Evolutionary conservation across 2,113 vertebrate genomes (phyloP), one percentile per base, ranked within the genome.

Genomic region (Oenanthe oenanthe): DNA sequence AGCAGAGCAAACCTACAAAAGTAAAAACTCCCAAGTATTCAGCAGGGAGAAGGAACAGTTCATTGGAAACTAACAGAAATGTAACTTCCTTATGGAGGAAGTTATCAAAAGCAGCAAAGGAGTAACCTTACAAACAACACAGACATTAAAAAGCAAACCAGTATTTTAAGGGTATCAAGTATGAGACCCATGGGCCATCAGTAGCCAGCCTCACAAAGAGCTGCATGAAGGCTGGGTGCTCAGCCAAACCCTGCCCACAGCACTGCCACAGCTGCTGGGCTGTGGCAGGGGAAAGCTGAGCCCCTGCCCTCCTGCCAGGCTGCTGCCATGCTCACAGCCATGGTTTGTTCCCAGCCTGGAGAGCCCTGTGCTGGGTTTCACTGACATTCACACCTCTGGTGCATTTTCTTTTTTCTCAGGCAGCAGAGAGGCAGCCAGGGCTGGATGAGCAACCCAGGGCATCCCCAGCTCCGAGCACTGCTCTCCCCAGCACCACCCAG

Each of bases 301-400:
- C 45, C 7, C 45, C 12, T 9, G 43, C 18, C 32, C 7, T 45
- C 29, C 62, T 29, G 43, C 25, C 65, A 28, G 62, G 75, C 74
- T 90, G 67, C 45, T 4, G 3, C 14, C 31, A 26, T 7, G 31
- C 31, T 17, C 20, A 3, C 0, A 0, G 63, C 26, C 74, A 2
- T 0, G 1, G 32, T 4, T 22, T 57, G 21, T 12, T 7, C 54
- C 34, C 47, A 24, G 6, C 36, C 57, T 16, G 10, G 19, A 4
- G 16, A 32, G 29, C 19, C n/a, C 31, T 11, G 45, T 3, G 9
- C 5, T 40, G 66, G 17, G 13, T 57, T 56, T 47, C 32, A 18
- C 31, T 0, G 4, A 38, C 17, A 61, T 85, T 83, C 53, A 91
- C 77, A 81, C 13, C 22, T 53, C 6, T 0, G 38, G 15, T 4